These are phyloP conservation scores for Molossus alvarezi DNA, from an alignment of 2,797 vertebrate genomes.

Conservation along the genomic window DNA sequence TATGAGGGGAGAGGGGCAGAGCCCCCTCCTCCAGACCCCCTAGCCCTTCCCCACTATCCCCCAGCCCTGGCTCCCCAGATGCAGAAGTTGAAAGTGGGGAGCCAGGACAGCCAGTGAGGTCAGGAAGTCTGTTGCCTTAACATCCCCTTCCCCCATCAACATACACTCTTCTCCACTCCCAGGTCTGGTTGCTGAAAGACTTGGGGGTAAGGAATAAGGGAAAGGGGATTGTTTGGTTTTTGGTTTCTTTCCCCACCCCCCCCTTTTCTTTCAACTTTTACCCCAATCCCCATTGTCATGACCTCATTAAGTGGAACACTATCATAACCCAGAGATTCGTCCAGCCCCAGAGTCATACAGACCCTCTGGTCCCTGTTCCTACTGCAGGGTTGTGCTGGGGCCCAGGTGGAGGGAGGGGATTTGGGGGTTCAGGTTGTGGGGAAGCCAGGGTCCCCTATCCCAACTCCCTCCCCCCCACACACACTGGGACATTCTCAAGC, in stretches of 20 bases:
- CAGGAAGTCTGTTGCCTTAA: slow-evolving; percentile 88
- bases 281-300: slow-evolving; percentile 74
- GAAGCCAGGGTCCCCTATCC: slow-evolving; percentile 76
- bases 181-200: slow-evolving; percentile 74
- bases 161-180: slow-evolving; percentile 73
- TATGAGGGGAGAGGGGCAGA: slow-evolving; percentile 79
- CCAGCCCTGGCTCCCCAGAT: slow-evolving; percentile 72
- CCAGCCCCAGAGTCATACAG: slow-evolving; percentile 68
- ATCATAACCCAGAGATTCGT: slow-evolving; percentile 77
- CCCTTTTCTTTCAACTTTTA: slow-evolving; percentile 72
- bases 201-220: slow-evolving; percentile 80
- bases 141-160: slow-evolving; percentile 71
- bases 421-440: slow-evolving; percentile 76
- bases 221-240: slow-evolving; percentile 80
- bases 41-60: slow-evolving; percentile 24
- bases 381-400: slow-evolving; percentile 76
- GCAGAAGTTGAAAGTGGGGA: slow-evolving; percentile 71
- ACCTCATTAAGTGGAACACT: slow-evolving; percentile 86
- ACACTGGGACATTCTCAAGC: slow-evolving; percentile 86
- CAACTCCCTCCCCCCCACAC: slow-evolving; percentile 1
- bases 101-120: slow-evolving; percentile 79
- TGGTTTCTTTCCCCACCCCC: slow-evolving; percentile 55
- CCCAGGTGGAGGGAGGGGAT: slow-evolving; percentile 60
- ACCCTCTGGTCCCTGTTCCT: slow-evolving; percentile 71
- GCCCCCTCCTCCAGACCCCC: slow-evolving; percentile 72